phyloP scores from a whole-genome alignment of 2,888 invertebrate genomes.

The Disparrhopalites patrizii region DNA sequence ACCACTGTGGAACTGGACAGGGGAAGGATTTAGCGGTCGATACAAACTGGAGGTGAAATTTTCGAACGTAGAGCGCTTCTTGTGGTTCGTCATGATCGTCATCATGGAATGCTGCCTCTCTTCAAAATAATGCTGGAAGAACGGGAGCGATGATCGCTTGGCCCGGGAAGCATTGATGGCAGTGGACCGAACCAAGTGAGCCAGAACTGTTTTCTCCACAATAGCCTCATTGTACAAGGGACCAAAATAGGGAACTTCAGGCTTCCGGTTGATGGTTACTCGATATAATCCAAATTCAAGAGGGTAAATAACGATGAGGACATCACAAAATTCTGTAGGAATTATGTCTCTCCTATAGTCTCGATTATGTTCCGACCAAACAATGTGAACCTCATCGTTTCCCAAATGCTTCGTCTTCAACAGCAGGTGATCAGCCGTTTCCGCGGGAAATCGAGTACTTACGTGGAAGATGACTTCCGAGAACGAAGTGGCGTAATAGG shows the following conservation, averaged over 20 bases:
- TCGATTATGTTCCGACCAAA: conserved; percentile 96
- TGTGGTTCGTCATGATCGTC: conserved; percentile 78
- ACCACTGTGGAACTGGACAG: conserved; percentile 53
- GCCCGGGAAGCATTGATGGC: conserved; percentile 89
- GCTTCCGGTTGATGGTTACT: conserved; percentile 81
- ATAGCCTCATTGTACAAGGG: conserved; percentile 91
- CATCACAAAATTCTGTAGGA: conserved; percentile 99
- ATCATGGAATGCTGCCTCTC: conserved; percentile 82
- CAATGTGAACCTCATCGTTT: conserved; percentile 97
- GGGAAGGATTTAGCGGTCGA: conserved; percentile 61
- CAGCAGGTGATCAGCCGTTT: conserved; percentile 77
- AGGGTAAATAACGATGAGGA: conserved; percentile 94
- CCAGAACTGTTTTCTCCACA: conserved; percentile 66
- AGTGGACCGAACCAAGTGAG: conserved; percentile 82
- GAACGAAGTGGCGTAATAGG: conserved; percentile 90
- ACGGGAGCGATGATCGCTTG: conserved; percentile 80
- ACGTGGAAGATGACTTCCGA: conserved; percentile 96
- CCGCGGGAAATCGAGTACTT: conserved; percentile 92
- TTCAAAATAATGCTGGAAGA: conserved; percentile 88
- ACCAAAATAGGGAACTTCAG: conserved; percentile 89
- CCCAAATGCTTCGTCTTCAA: conserved; percentile 94
- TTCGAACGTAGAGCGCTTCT: conserved; percentile 84
- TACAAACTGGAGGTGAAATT: conserved; percentile 72
- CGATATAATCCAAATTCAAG: conserved; percentile 75
- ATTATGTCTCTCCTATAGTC: conserved; percentile 95